These are phyloP conservation scores for Glaucomys volans DNA, from an alignment of 2,113 vertebrate genomes.

Conservation along the genomic window DNA sequence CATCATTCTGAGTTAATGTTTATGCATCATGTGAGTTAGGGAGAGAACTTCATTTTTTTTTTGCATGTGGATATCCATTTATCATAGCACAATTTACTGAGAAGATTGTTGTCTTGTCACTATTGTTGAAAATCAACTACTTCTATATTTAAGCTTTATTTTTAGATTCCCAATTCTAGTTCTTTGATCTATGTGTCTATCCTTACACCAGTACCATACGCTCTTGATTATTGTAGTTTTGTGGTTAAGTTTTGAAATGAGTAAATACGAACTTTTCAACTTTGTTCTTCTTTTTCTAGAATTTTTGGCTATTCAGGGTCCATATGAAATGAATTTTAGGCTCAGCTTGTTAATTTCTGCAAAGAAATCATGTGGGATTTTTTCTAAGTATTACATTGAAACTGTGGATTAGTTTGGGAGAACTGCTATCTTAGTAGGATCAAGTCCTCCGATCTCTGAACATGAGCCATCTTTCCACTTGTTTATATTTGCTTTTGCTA, in stretches of 20 bases:
- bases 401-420: background rate
- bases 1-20: background rate
- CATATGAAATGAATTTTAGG: background rate
- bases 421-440: background rate
- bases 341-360: background rate
- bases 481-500: background rate
- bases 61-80: background rate
- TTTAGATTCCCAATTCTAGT: background rate
- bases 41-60: background rate
- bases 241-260: background rate
- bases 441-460: background rate
- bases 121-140: background rate
- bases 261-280: background rate
- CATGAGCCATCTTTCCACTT: background rate
- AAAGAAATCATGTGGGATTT: background rate
- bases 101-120: background rate
- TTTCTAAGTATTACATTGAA: background rate
- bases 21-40: background rate
- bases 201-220: background rate
- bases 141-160: background rate
- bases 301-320: background rate
- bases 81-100: background rate
- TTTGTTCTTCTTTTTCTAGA: background rate
- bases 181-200: background rate
- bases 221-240: background rate